Percentiles rank a stretch among this genome's conserved stretches.
Conservation (phyloP, 2,888 invertebrate genomes). For the Amaurobius ferox region DNA sequence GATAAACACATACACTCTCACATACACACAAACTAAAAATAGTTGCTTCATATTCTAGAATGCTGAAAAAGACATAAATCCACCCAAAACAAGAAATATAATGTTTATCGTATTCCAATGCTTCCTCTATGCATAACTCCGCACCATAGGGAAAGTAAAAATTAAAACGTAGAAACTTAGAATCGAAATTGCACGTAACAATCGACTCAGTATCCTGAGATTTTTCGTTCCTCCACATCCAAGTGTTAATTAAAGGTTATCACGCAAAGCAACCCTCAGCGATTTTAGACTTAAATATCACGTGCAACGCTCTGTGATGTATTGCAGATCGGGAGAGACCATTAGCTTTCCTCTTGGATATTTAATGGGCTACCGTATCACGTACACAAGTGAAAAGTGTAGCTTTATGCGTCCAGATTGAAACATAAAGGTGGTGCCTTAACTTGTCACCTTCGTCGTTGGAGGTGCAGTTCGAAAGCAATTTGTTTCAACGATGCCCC, state of each 20-base stretch:
- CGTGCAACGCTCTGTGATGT: conserved; percentile 32
- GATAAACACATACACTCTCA: no score
- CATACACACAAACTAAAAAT: no score
- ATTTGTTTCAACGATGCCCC: conserved; percentile 36
- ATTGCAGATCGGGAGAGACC: conserved; percentile 16
- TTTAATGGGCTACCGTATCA: conserved; percentile 48
- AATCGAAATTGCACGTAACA: background rate
- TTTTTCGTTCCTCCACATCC: background rate
- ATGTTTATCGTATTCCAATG: no score
- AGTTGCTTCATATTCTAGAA: no score
- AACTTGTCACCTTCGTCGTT: conserved; percentile 41
- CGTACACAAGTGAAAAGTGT: conserved; percentile 16
- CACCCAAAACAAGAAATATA: no score
- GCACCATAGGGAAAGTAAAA: no score
- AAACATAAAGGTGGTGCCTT: conserved; percentile 46
- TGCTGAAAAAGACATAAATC: no score
- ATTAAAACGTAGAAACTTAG: background rate
- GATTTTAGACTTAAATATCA: conserved; percentile 4
- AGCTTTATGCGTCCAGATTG: conserved; percentile 28
- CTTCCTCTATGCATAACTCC: no score
- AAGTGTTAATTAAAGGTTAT: conserved; percentile 37
- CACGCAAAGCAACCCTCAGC: conserved; percentile 4
- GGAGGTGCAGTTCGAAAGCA: conserved; percentile 29
- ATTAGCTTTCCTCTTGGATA: conserved; percentile 38
- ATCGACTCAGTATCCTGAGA: background rate